Evolutionary conservation across 2,797 vertebrate genomes (phyloP).

Genomic region (Anniella stebbinsi): DNA sequence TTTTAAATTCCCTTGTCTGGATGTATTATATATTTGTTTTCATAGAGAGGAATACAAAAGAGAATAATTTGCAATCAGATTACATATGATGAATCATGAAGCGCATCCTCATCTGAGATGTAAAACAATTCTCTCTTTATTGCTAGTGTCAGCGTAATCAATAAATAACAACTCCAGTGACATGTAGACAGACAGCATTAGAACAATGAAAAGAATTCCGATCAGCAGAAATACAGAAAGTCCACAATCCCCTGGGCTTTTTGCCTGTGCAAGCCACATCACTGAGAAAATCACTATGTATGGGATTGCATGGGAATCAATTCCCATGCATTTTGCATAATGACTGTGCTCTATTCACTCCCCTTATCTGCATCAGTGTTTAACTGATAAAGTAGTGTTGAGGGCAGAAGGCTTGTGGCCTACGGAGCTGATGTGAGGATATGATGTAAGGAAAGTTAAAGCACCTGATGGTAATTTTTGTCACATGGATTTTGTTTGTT

Average conservation of each 20-base stretch:
- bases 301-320: not conserved
- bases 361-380: not conserved
- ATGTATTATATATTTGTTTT: slow-evolving; percentile 5
- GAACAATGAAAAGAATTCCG: slow-evolving; percentile 24
- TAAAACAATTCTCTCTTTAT: slow-evolving; percentile 30
- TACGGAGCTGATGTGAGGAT: not conserved
- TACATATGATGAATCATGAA: slow-evolving; percentile 14
- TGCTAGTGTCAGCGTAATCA: slow-evolving; percentile 48
- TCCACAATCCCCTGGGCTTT: not conserved
- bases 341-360: not conserved
- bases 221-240: slow-evolving; percentile 38
- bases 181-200: slow-evolving; percentile 9
- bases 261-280: not conserved
- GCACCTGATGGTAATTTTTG: not conserved
- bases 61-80: not conserved
- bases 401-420: not conserved
- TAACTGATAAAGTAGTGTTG: not conserved
- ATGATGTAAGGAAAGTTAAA: not conserved
- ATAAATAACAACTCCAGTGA: slow-evolving; percentile 31
- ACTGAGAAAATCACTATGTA: not conserved
- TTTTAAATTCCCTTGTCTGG: not conserved
- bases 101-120: slow-evolving; percentile 37
- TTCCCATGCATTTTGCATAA: not conserved
- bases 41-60: not conserved
- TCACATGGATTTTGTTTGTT: not conserved